Percentiles rank a stretch among this genome's conserved stretches.
phyloP scores from a whole-genome alignment of 2,113 vertebrate species.

The Apeltes quadracus region DNA sequence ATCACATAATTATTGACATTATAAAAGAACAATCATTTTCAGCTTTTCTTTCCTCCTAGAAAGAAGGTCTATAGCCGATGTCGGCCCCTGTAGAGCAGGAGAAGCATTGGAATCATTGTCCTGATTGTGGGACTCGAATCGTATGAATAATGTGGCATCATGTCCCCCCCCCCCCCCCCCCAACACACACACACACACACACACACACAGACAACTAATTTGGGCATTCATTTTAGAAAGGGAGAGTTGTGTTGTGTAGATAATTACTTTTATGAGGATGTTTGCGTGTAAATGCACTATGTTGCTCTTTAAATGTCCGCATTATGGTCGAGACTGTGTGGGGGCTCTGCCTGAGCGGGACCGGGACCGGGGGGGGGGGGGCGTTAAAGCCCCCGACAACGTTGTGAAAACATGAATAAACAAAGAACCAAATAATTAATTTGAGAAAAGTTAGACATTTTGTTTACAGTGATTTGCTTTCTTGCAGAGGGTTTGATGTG shows the following conservation, averaged over 20 bases:
- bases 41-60: not conserved
- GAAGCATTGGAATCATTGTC: constrained; percentile 25
- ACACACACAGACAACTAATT: too few relatives aligned
- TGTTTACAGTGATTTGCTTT: not conserved
- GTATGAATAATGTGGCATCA: too few relatives aligned
- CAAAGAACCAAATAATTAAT: not conserved
- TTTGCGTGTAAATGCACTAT: constrained; percentile 70
- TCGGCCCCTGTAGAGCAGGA: constrained; percentile 67
- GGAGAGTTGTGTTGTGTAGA: constrained; percentile 56
- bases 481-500: not conserved
- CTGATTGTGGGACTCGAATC: constrained; percentile 15
- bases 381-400: constrained; percentile 27
- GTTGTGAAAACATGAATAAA: not conserved
- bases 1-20: constrained; percentile 10
- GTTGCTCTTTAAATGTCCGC: constrained; percentile 25
- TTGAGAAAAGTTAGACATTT: not conserved
- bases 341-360: not conserved
- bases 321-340: constrained; percentile 39
- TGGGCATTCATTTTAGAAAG: constrained; percentile 73
- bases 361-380: constrained; percentile 11
- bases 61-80: constrained; percentile 19
- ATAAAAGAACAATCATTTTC: not conserved
- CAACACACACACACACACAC: too few relatives aligned
- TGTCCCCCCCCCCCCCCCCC: too few relatives aligned
- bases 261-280: constrained; percentile 28